Conservation (phyloP, 2,797 vertebrate genomes). For the Sebastes wilsoni region DNA sequence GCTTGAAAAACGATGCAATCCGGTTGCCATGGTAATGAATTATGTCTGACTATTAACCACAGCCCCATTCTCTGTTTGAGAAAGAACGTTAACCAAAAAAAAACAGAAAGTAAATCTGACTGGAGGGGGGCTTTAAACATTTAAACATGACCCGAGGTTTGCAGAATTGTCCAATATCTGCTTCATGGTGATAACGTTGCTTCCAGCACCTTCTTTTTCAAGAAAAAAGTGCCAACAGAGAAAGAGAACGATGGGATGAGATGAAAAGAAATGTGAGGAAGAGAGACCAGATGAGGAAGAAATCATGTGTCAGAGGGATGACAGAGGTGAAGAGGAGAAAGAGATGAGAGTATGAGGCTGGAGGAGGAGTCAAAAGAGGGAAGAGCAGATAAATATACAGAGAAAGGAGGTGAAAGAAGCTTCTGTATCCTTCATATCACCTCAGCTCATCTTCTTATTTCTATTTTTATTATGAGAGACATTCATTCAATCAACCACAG, state of each 20-base stretch:
- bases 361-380: background rate
- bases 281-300: too few species aligned
- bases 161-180: background rate
- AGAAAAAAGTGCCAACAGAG: background rate
- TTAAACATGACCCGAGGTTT: too few species aligned
- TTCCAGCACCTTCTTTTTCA: background rate
- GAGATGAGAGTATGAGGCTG: background rate
- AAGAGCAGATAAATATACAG: background rate
- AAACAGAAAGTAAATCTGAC: rapidly evolving
- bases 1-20: too few species aligned
- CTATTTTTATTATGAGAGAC: background rate
- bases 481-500: background rate
- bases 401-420: background rate
- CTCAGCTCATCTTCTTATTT: background rate
- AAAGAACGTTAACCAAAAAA: too few species aligned
- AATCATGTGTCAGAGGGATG: background rate
- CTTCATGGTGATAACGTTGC: too few species aligned
- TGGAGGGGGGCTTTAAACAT: too few species aligned
- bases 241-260: background rate
- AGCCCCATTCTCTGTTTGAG: too few species aligned
- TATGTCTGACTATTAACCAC: too few species aligned
- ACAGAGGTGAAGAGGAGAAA: background rate
- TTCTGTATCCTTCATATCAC: background rate
- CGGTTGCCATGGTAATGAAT: too few species aligned
- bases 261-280: background rate